Percentiles rank a stretch among this genome's conserved stretches.
Conservation (phyloP, 1,140 invertebrate species). For the Heliconius himera region DNA sequence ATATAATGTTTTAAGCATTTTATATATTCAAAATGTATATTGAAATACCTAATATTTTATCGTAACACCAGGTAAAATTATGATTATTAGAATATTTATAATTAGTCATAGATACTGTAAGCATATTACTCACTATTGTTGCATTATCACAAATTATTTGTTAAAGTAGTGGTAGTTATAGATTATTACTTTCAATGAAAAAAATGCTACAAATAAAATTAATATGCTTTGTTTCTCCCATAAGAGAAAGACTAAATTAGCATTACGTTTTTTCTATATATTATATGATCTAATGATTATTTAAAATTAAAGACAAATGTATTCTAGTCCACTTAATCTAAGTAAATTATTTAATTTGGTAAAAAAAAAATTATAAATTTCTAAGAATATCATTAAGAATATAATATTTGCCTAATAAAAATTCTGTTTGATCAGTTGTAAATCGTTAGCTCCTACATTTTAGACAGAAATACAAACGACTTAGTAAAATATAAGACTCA, state of each 20-base stretch:
- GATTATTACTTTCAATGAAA: background rate
- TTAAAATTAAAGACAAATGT: background rate
- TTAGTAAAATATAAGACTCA: background rate
- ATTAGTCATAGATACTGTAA: background rate
- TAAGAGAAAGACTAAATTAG: background rate
- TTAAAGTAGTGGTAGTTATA: no score
- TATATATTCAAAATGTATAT: no score
- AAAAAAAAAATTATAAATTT: background rate
- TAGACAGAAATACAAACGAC: background rate
- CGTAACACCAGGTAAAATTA: no score
- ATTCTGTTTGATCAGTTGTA: background rate
- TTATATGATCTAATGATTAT: background rate
- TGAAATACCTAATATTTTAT: no score
- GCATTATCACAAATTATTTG: no score
- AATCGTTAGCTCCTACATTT: background rate
- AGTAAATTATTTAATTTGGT: background rate
- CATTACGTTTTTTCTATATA: background rate
- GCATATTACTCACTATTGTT: no score
- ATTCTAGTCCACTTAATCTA: background rate
- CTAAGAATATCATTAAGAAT: background rate
- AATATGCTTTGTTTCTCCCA: background rate
- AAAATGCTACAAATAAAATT: background rate
- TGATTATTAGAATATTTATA: no score
- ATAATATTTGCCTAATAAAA: background rate
- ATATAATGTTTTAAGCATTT: no score